These are phyloP conservation scores for Drosophila putrida DNA, from an alignment of 2,888 invertebrate species.

Conservation along the genomic window DNA sequence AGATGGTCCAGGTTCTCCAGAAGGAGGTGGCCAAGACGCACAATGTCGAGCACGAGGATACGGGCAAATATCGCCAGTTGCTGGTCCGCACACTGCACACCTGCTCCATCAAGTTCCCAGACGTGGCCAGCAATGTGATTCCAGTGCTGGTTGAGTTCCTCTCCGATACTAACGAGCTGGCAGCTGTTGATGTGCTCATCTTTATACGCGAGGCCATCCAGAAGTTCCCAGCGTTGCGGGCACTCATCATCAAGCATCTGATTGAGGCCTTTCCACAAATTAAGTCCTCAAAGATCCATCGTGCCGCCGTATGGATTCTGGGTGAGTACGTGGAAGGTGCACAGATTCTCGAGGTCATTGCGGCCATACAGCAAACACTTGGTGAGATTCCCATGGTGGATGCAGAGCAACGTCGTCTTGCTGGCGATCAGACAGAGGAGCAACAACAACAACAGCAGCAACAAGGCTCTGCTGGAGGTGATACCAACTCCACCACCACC, in stretches of 20 bases:
- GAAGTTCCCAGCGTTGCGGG: slow-evolving; percentile 92
- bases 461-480: slow-evolving; percentile 29
- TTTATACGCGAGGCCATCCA: slow-evolving; percentile 99
- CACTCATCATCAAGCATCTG: slow-evolving; percentile 92
- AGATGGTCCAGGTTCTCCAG: slow-evolving; percentile 96
- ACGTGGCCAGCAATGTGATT: slow-evolving; percentile 96
- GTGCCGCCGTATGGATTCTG: slow-evolving; percentile 98
- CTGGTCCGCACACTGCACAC: slow-evolving; percentile 97
- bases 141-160: slow-evolving; percentile 98
- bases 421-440: slow-evolving; percentile 89
- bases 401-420: slow-evolving; percentile 89
- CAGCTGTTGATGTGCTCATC: slow-evolving; percentile 96
- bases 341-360: slow-evolving; percentile 93
- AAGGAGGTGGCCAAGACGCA: slow-evolving; percentile 97
- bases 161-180: slow-evolving; percentile 94
- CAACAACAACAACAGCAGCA: slow-evolving; percentile 63
- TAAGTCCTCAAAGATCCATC: slow-evolving; percentile 95
- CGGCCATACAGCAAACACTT: slow-evolving; percentile 90
- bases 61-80: slow-evolving; percentile 97
- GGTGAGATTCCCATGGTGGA: slow-evolving; percentile 90
- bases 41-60: slow-evolving; percentile 96
- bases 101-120: slow-evolving; percentile 97
- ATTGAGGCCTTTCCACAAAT: slow-evolving; percentile 93
- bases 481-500: slow-evolving; percentile 34
- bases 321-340: slow-evolving; percentile 96